Percentiles rank a stretch among this genome's conserved stretches.
Conservation (phyloP, 2,888 invertebrate species). For the Quadroppia sp. region DNA sequence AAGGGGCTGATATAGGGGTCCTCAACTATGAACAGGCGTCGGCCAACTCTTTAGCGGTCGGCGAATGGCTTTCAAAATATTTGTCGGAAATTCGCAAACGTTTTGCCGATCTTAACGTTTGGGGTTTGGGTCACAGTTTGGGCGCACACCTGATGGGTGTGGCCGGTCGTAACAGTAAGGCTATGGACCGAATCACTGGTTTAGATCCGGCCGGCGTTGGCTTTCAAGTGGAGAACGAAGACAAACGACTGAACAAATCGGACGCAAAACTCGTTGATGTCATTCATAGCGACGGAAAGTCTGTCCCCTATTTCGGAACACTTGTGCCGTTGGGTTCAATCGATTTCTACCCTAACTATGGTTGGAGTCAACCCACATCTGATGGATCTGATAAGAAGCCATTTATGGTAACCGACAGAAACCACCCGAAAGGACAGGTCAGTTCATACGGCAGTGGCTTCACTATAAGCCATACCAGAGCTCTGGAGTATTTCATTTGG, state of each 20-base stretch:
- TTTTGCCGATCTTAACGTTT: neutral
- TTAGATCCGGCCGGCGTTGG: conserved; percentile 39
- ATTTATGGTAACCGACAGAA: neutral
- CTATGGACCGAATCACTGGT: conserved; percentile 31
- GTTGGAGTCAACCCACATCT: conserved; percentile 37
- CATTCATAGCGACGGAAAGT: conserved; percentile 38
- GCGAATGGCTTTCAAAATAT: conserved; percentile 31
- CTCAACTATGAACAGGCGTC: conserved; percentile 30
- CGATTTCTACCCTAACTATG: conserved; percentile 41
- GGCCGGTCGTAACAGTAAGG: neutral
- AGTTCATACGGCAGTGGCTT: conserved; percentile 31
- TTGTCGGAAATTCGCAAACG: neutral
- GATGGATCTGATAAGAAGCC: neutral
- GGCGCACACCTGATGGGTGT: conserved; percentile 36
- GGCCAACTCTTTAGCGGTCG: conserved; percentile 28
- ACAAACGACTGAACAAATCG: conserved; percentile 13
- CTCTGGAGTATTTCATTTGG: conserved; percentile 37
- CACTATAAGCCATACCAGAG: conserved; percentile 27
- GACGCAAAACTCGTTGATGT: conserved; percentile 38
- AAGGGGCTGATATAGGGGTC: conserved; percentile 30
- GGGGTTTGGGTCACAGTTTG: conserved; percentile 37
- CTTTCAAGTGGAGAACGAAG: conserved; percentile 8
- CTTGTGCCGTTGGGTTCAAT: conserved; percentile 37
- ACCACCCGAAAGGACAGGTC: neutral
- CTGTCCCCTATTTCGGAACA: conserved; percentile 38